These are phyloP conservation scores for Aporophyla nigra DNA, from an alignment of 2,888 invertebrate species.

Conservation along the genomic window DNA sequence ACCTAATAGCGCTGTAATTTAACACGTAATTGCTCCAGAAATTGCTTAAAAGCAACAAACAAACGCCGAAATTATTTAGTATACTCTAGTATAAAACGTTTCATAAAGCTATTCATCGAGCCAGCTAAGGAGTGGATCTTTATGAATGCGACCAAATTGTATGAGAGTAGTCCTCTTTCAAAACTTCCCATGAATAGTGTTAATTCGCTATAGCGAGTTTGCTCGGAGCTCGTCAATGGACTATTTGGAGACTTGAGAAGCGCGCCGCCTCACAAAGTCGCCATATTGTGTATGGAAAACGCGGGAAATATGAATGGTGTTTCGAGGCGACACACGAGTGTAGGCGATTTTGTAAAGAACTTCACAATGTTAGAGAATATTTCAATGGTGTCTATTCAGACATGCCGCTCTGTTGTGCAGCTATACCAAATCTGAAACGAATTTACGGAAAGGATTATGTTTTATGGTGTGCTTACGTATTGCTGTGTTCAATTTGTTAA, in stretches of 20 bases:
- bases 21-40: slow-evolving; percentile 58
- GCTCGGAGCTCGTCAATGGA: slow-evolving; percentile 89
- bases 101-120: slow-evolving; percentile 88
- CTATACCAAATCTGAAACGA: slow-evolving; percentile 45
- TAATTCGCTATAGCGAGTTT: slow-evolving; percentile 91
- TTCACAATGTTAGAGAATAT: slow-evolving; percentile 62
- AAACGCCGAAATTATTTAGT: slow-evolving; percentile 76
- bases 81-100: slow-evolving; percentile 82
- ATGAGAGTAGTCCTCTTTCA: slow-evolving; percentile 91
- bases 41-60: slow-evolving; percentile 45
- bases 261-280: slow-evolving; percentile 84
- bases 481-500: slow-evolving; percentile 6
- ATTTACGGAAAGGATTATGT: slow-evolving; percentile 47
- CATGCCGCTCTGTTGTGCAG: slow-evolving; percentile 33
- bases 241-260: slow-evolving; percentile 89
- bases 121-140: slow-evolving; percentile 89
- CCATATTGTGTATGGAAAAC: slow-evolving; percentile 90
- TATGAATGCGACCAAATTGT: slow-evolving; percentile 91
- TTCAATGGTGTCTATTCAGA: slow-evolving; percentile 61
- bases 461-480: slow-evolving; percentile 27
- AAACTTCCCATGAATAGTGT: slow-evolving; percentile 90
- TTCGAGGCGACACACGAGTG: slow-evolving; percentile 79
- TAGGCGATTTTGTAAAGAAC: slow-evolving; percentile 82
- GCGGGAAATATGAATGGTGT: slow-evolving; percentile 87
- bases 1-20: slow-evolving; percentile 80